Base-by-base conservation (phyloP, 2,888 invertebrate species). In the Dryobotodes eremita region DNA sequence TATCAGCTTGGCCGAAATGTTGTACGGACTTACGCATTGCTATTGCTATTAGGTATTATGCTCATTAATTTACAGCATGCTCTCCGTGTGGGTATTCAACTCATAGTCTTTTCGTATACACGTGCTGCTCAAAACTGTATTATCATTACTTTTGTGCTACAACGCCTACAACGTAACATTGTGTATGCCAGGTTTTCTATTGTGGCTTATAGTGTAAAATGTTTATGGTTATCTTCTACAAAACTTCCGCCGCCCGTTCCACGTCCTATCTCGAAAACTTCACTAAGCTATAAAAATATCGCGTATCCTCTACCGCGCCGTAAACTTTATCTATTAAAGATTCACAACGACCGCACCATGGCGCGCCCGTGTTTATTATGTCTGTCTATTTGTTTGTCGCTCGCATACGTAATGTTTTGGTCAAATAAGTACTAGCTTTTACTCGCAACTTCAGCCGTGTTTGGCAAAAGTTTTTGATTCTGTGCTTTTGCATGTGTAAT, bases 311-410 rank as follows among this genome's bases (percentile, higher is more conserved):
- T 48, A n/a, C 23, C 0, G 53, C 59, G 48, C 7, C 36, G 11
- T 64, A 66, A 65, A 81, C 74, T 80, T 78, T 62, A 81, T 4
- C 8, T 77, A 83, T 86, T 84, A 85, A 85, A 85, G 70, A 89
- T 89, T 87, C 84, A 87, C 31, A 26, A 53, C 62, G 36, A 53
- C 79, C 71, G 71, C 36, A 36, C 74, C 64, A 53, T 64, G 75
- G 77, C 78, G 79, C 75, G 48, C 72, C 76, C 69, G 79, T 83
- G 83, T 86, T 84, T 86, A 79, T n/a, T 84, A 69, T 76, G 78
- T 80, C 73, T 80, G 82, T 71, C 46, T 80, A 78, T 80, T 48
- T 77, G 80, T 77, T 64, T 75, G 84, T 88, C 50, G 59, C 57
- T 53, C 68, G 77, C 80, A 86, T 81, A 79, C 69, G 66, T 76